Evolutionary conservation across 2,797 vertebrate genomes (phyloP).

Genomic region (Hydrocynus forskahlii): DNA sequence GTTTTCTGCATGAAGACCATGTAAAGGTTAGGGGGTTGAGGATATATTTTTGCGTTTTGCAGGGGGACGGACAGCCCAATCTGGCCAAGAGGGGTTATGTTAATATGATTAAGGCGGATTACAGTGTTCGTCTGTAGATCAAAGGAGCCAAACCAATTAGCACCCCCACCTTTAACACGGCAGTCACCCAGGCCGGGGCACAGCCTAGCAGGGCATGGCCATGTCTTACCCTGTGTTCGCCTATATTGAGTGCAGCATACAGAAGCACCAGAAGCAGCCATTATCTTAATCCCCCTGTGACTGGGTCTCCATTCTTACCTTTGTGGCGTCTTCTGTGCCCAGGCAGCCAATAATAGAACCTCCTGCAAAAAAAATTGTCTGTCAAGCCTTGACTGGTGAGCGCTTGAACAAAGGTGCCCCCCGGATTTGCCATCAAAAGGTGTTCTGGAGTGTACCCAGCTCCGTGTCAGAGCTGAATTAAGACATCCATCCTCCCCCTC

Average conservation of each 20-base stretch:
- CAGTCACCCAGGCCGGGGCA: slow-evolving; percentile 45
- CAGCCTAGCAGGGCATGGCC: slow-evolving; percentile 41
- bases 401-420: slow-evolving; percentile 65
- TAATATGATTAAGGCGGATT: slow-evolving; percentile 80
- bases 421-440: slow-evolving; percentile 65
- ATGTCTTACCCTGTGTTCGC: background rate
- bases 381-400: slow-evolving; percentile 69
- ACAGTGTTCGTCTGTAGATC: slow-evolving; percentile 75
- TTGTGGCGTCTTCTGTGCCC: background rate
- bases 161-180: slow-evolving; percentile 71
- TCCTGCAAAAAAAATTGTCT: slow-evolving; percentile 64
- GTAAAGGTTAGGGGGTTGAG: background rate
- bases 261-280: background rate
- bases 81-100: slow-evolving; percentile 69
- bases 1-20: background rate
- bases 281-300: background rate
- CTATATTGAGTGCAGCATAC: background rate
- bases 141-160: slow-evolving; percentile 81
- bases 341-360: background rate
- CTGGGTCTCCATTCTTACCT: slow-evolving; percentile 19
- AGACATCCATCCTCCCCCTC: slow-evolving; percentile 65
- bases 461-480: slow-evolving; percentile 73
- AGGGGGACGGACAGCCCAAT: slow-evolving; percentile 57
- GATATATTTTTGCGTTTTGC: slow-evolving; percentile 58
- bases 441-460: slow-evolving; percentile 66